Percentiles rank a stretch among this genome's conserved stretches.
These are phyloP conservation scores for Dryas iulia DNA, from an alignment of 1,140 invertebrate genomes.

Conservation along the genomic window DNA sequence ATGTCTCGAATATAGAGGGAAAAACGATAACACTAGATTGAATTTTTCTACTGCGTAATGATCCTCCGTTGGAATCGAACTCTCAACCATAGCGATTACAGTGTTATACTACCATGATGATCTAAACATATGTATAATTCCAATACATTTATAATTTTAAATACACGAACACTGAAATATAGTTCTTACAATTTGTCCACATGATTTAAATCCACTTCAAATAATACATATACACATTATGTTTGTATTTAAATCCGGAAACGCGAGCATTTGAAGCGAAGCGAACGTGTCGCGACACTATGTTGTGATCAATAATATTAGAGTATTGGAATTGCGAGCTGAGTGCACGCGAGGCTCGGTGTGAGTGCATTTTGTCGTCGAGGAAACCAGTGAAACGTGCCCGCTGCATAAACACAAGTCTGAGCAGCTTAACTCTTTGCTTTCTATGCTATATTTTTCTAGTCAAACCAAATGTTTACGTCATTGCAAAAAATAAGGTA, in stretches of 20 bases:
- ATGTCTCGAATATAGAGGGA: too few relatives aligned
- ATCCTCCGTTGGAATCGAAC: too few relatives aligned
- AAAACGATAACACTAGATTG: too few relatives aligned
- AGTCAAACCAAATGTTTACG: not conserved
- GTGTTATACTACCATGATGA: too few relatives aligned
- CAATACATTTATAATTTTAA: too few relatives aligned
- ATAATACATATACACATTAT: not conserved
- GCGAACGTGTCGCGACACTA: constrained; percentile 16
- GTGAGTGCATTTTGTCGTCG: constrained; percentile 42
- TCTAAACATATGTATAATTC: too few relatives aligned
- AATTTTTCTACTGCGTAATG: too few relatives aligned
- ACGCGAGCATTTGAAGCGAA: not conserved
- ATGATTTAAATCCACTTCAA: not conserved
- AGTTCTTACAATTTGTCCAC: not conserved
- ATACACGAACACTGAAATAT: too few relatives aligned
- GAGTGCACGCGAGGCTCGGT: constrained; percentile 34
- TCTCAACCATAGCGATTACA: too few relatives aligned
- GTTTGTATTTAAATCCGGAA: not conserved
- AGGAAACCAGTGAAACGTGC: constrained; percentile 34
- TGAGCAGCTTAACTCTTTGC: constrained; percentile 28
- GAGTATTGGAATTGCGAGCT: constrained; percentile 33
- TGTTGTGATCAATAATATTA: constrained; percentile 39
- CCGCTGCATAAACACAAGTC: constrained; percentile 37
- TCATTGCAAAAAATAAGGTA: not conserved
- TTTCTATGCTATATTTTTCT: constrained; percentile 22